phyloP scores from a whole-genome alignment of 2,113 vertebrate species.

The Phoenicopterus ruber region DNA sequence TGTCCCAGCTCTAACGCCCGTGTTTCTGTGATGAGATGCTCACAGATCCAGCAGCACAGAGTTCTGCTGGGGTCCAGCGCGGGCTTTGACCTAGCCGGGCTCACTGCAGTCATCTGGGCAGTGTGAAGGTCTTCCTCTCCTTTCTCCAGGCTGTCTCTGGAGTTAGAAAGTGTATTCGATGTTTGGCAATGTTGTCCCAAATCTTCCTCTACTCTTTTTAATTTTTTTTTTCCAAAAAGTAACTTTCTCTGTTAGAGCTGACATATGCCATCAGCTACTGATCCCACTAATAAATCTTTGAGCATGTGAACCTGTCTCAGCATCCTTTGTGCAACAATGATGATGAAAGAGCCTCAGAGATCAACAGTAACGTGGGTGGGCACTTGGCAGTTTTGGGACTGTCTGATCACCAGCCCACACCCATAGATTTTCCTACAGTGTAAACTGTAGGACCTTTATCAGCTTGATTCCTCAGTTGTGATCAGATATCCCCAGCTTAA shows the following conservation, averaged over 20 bases:
- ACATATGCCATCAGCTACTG: background rate
- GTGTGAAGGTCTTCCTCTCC: background rate
- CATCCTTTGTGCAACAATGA: rapidly evolving
- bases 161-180: background rate
- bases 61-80: rapidly evolving
- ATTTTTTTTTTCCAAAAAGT: background rate
- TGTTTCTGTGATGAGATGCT: background rate
- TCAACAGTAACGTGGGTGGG: background rate
- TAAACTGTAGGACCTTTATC: background rate
- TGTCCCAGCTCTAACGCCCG: background rate
- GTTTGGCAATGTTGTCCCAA: background rate
- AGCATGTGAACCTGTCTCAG: rapidly evolving
- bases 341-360: background rate
- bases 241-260: background rate
- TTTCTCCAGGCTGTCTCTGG: background rate
- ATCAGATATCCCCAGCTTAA: too few relatives aligned
- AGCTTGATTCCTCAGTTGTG: background rate
- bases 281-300: rapidly evolving
- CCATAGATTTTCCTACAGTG: background rate
- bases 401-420: background rate
- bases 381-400: background rate
- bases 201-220: background rate
- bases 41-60: background rate
- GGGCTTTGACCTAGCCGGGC: background rate
- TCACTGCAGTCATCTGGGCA: background rate